These are phyloP conservation scores for Tryphoninae sp. DNA, from an alignment of 2,888 invertebrate species.

Conservation along the genomic window DNA sequence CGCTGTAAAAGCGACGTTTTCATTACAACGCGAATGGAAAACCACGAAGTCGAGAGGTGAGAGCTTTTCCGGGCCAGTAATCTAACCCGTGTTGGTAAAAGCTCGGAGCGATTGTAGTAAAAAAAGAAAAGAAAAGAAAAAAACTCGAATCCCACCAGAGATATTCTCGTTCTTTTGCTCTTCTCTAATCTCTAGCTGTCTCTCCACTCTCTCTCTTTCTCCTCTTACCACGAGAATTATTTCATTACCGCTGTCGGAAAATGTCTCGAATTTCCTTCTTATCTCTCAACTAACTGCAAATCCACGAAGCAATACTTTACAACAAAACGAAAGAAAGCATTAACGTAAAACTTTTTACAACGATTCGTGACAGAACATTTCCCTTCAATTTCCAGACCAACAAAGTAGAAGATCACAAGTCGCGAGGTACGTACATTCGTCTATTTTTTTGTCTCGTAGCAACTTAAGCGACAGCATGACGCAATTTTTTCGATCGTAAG, in stretches of 20 bases:
- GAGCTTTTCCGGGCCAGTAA: neutral
- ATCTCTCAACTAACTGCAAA: neutral
- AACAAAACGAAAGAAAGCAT: too few species aligned
- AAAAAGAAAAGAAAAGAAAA: constrained; percentile 15
- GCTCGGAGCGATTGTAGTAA: neutral
- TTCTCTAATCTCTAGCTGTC: neutral
- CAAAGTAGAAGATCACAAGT: neutral
- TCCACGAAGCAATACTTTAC: neutral
- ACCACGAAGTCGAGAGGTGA: neutral
- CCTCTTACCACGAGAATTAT: neutral
- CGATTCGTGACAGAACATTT: too few species aligned
- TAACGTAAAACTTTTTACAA: too few species aligned
- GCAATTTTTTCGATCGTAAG: neutral
- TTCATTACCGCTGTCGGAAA: neutral
- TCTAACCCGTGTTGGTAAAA: neutral
- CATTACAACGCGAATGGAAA: constrained; percentile 27
- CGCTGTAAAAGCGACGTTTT: neutral
- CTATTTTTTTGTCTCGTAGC: neutral
- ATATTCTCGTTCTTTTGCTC: neutral
- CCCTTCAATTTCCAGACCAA: too few species aligned
- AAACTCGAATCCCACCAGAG: constrained; percentile 14
- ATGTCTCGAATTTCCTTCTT: neutral
- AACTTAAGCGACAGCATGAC: neutral
- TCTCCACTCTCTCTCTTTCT: neutral
- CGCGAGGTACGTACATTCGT: neutral